phyloP scores from a whole-genome alignment of 2,113 vertebrate genomes.

The Charadrius vociferus region DNA sequence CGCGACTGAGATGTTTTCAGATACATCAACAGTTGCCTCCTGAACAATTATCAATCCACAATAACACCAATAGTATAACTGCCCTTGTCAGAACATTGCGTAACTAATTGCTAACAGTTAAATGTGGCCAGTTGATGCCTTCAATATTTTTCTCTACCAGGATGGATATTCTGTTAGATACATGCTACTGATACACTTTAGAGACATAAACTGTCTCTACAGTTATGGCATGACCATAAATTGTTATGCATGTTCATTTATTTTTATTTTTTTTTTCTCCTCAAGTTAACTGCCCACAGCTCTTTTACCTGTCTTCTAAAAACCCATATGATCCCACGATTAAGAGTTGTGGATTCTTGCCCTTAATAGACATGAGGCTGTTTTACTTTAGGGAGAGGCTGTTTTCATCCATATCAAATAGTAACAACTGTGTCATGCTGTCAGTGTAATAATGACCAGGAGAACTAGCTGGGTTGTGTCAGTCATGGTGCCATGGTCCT shows the following conservation, averaged over 20 bases:
- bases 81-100: background rate
- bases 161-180: background rate
- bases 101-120: background rate
- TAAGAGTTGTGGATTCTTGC: background rate
- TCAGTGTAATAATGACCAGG: background rate
- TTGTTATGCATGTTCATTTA: background rate
- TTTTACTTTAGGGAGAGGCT: no score
- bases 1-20: background rate
- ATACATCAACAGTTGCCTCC: background rate
- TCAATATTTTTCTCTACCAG: accelerated
- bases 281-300: background rate
- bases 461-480: background rate
- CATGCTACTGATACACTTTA: background rate
- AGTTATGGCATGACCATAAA: background rate
- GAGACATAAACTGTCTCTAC: background rate
- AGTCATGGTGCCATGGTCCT: background rate
- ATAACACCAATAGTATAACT: background rate
- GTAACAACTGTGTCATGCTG: accelerated
- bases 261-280: background rate
- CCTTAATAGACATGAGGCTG: background rate
- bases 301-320: background rate
- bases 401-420: background rate
- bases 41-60: background rate
- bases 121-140: background rate
- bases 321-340: accelerated